Conservation (phyloP, 2,113 vertebrate genomes). For the Clarias macrocephalus region DNA sequence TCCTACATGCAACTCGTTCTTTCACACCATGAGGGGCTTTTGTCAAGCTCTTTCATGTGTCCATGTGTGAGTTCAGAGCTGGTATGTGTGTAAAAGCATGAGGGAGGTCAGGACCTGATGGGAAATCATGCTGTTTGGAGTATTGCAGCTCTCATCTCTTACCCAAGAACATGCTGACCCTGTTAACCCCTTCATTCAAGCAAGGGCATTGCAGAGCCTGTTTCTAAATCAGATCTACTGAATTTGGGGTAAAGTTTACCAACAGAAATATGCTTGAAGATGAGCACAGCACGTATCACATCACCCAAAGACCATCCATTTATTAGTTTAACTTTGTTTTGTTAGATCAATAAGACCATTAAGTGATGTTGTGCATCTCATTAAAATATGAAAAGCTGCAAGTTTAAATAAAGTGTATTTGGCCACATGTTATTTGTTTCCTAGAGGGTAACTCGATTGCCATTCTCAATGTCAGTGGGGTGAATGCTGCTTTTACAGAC, state of each 20-base stretch:
- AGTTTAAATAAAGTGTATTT: not conserved
- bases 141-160: constrained; percentile 1
- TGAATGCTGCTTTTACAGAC: constrained; percentile 17
- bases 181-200: constrained; percentile 17
- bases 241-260: not conserved
- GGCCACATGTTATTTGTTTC: not conserved
- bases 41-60: constrained; percentile 33
- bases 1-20: constrained; percentile 22
- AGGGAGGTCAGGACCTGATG: constrained; percentile 32
- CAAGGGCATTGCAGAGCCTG: not conserved
- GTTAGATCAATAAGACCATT: not conserved
- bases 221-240: not conserved
- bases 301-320: not conserved
- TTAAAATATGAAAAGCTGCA: not conserved
- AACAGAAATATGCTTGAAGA: not conserved
- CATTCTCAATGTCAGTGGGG: not conserved
- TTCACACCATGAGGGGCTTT: constrained; percentile 7
- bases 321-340: not conserved
- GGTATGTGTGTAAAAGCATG: constrained; percentile 15
- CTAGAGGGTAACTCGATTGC: not conserved
- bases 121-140: constrained; percentile 35
- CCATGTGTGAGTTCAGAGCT: constrained; percentile 4
- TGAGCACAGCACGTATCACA: not conserved
- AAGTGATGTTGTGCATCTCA: not conserved
- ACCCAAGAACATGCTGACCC: constrained; percentile 8